Percentiles rank a stretch among this genome's conserved stretches.
phyloP scores from a whole-genome alignment of 2,113 vertebrate species.

The Candoia aspera region DNA sequence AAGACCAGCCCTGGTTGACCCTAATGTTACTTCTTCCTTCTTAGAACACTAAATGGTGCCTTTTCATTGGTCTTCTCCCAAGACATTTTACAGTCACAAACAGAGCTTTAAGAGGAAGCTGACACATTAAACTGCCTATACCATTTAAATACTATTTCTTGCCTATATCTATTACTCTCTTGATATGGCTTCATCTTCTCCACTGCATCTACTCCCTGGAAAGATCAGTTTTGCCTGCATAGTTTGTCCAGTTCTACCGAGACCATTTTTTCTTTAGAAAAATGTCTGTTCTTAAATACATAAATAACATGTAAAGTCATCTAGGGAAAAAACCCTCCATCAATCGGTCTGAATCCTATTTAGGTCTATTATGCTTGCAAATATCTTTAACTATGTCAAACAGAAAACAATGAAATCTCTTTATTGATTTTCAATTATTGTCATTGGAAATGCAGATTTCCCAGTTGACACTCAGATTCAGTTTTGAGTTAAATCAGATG shows the following conservation, averaged over 20 bases:
- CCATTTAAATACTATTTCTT: neutral
- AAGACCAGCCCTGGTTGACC: neutral
- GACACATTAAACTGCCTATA: neutral
- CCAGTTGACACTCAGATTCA: neutral
- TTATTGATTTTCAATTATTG: neutral
- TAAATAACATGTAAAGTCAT: neutral
- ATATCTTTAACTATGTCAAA: neutral
- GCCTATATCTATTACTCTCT: neutral
- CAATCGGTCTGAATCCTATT: neutral
- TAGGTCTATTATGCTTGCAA: neutral
- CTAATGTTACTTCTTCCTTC: neutral
- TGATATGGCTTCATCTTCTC: neutral
- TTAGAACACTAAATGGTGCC: neutral
- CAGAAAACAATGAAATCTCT: neutral
- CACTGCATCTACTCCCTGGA: neutral
- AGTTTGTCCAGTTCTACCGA: neutral
- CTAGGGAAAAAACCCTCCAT: neutral
- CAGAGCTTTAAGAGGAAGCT: neutral
- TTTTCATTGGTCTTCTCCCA: neutral
- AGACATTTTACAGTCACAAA: neutral
- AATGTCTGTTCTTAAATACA: neutral
- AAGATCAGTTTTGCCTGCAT: neutral
- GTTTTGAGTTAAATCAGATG: neutral
- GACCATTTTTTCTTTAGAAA: neutral
- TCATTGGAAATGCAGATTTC: neutral